Evolutionary conservation across 1,140 invertebrate genomes (phyloP).

Genomic region (Drosophila baimaii): DNA sequence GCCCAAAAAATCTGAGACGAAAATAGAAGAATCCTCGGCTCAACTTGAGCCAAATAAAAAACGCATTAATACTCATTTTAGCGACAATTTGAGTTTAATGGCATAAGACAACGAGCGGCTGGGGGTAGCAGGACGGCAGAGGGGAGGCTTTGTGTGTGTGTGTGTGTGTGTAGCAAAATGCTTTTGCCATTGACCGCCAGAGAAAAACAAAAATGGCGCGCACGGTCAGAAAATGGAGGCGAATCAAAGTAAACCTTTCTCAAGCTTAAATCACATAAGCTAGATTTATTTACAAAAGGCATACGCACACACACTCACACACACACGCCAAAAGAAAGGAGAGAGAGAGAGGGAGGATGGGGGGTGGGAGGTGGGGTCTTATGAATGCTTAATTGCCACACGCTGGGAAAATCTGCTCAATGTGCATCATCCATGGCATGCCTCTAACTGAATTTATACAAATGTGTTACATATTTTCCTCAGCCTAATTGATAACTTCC

Average conservation of each 20-base stretch:
- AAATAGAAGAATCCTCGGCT: conserved; percentile 42
- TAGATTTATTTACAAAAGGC: conserved; percentile 81
- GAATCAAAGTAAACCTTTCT: conserved; percentile 79
- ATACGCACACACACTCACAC: conserved; percentile 21
- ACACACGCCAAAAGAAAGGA: not conserved
- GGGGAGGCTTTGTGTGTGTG: not conserved
- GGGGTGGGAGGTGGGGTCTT: not conserved
- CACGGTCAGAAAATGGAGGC: conserved; percentile 72
- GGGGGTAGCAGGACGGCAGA: conserved; percentile 4
- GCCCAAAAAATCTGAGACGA: conserved; percentile 26
- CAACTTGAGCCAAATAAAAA: conserved; percentile 72
- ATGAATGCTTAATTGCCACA: conserved; percentile 72
- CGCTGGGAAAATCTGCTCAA: conserved; percentile 63
- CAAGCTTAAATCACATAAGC: conserved; percentile 72
- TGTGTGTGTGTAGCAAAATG: conserved; percentile 38
- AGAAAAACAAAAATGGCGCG: conserved; percentile 72
- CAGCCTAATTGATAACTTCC: conserved; percentile 80
- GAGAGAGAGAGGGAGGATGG: too few relatives aligned
- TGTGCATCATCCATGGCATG: conserved; percentile 29
- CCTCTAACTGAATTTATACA: conserved; percentile 80
- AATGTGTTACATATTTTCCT: conserved; percentile 79
- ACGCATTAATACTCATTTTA: conserved; percentile 80
- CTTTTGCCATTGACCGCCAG: conserved; percentile 80
- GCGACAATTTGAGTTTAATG: conserved; percentile 78
- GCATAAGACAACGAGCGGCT: conserved; percentile 55